phyloP scores from a whole-genome alignment of 2,888 invertebrate species.

The Spodoptera littoralis region DNA sequence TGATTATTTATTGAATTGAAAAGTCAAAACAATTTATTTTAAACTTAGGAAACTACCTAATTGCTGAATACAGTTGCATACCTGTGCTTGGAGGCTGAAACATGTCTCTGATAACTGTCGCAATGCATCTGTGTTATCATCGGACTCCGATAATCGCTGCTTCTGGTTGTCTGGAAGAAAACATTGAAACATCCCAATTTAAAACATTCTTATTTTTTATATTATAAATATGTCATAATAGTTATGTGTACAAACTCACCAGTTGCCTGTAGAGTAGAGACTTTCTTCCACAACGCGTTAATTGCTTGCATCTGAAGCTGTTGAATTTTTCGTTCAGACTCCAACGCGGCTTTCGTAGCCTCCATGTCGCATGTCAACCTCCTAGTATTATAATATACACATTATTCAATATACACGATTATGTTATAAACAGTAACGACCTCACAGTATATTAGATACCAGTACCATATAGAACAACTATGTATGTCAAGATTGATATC shows the following conservation, averaged over 20 bases:
- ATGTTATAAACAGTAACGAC: too few relatives aligned
- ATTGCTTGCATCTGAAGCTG: constrained; percentile 97
- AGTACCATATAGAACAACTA: too few relatives aligned
- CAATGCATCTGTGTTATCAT: constrained; percentile 88
- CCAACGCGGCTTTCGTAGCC: constrained; percentile 94
- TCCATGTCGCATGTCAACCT: constrained; percentile 95
- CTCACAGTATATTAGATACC: too few relatives aligned
- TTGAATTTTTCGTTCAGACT: constrained; percentile 95
- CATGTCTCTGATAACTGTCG: constrained; percentile 93
- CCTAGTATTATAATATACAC: constrained; percentile 75
- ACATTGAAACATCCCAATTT: too few relatives aligned
- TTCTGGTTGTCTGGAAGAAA: constrained; percentile 69
- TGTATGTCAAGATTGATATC: too few relatives aligned
- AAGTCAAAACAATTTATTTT: too few relatives aligned
- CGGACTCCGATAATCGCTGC: constrained; percentile 68
- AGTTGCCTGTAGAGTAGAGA: constrained; percentile 90
- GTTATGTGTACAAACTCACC: constrained; percentile 59
- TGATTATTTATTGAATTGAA: too few relatives aligned
- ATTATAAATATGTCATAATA: too few relatives aligned
- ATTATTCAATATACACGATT: neutral
- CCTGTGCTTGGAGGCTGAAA: constrained; percentile 92
- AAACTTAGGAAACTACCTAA: too few relatives aligned
- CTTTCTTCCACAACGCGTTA: constrained; percentile 96
- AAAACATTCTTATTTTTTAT: too few relatives aligned
- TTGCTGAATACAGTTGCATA: constrained; percentile 62